Base-by-base conservation (phyloP, 2,113 vertebrate species). In the Gorsachius goisagi region DNA sequence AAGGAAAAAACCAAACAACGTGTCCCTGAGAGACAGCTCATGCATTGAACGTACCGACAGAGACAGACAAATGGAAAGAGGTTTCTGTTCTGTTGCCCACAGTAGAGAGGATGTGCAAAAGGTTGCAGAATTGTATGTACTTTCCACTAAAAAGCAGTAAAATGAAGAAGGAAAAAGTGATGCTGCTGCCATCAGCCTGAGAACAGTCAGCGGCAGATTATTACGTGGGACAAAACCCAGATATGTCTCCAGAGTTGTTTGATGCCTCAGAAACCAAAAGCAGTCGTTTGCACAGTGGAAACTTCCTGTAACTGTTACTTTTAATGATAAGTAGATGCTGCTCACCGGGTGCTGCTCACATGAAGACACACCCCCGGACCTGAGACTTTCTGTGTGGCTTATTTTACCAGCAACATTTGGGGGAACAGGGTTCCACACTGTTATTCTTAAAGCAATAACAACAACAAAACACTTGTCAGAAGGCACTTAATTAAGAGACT, bases 1-100 rank as follows among this genome's bases (percentile, higher is more conserved):
- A 33, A 45, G 16, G 2, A 28, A 63, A 32, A 44, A 21, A 22
- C 0, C 9, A 24, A 22, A 3, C 37, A 7, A 1, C 0, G 15
- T 41, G 15, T 30, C 30, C 14, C 59, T 7, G 35, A 44, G 53
- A 9, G 18, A 6, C 53, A 18, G 41, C 23, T 50, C 26, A 1
- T 3, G 23, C 33, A 3, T 1, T n/a, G 50, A 50, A 33, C 0
- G 0, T 26, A n/a, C 28, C 32, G 5, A 28, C 58, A 41, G 35
- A 66, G 64, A 32, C 13, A 11, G 22, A 24, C 24, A 7, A 24
- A 62, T 0, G 6, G 56, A 49, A 44, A 58, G 56, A 50, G 7
- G 23, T 23, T 35, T 85, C 41, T 39, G 44, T 69, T 55, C 27
- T 21, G 1, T 23, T 27, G 23, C 60, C 55, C 41, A 3, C 28